Conservation (phyloP, 2,797 vertebrate species). For the Typhlichthys subterraneus region DNA sequence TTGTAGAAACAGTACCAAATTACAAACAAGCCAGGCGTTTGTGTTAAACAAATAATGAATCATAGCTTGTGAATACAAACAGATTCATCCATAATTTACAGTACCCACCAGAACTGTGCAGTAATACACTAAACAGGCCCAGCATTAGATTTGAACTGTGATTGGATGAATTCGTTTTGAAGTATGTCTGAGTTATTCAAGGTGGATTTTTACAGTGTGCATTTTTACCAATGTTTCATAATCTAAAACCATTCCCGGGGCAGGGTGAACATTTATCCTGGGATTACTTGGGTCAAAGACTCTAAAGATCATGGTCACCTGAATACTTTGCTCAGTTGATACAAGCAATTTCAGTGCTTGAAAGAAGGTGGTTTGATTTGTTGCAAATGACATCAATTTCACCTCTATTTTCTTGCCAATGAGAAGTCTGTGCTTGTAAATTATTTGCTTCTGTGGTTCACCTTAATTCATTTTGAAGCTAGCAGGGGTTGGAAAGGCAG, state of each 20-base stretch:
- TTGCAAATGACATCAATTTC: background rate
- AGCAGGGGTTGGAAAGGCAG: slow-evolving; percentile 27
- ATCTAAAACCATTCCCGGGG: slow-evolving; percentile 45
- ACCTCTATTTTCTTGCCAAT: slow-evolving; percentile 28
- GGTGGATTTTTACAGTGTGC: slow-evolving; percentile 48
- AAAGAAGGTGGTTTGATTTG: slow-evolving; percentile 10
- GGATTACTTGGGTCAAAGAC: slow-evolving; percentile 8
- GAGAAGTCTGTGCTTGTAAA: slow-evolving; percentile 22
- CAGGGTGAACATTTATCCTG: slow-evolving; percentile 21
- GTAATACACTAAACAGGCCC: slow-evolving; percentile 58
- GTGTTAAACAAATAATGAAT: slow-evolving; percentile 44
- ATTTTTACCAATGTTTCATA: slow-evolving; percentile 46
- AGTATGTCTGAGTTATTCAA: slow-evolving; percentile 49
- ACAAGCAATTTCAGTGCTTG: background rate
- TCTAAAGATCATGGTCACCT: slow-evolving; percentile 16
- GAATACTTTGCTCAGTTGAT: slow-evolving; percentile 10
- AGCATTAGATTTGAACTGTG: slow-evolving; percentile 47
- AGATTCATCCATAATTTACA: slow-evolving; percentile 40
- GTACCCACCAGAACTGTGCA: slow-evolving; percentile 42
- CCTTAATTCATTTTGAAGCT: slow-evolving; percentile 20
- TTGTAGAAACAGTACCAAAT: slow-evolving; percentile 7
- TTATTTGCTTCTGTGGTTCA: slow-evolving; percentile 9
- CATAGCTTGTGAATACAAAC: slow-evolving; percentile 53
- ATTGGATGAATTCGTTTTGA: slow-evolving; percentile 26
- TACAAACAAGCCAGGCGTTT: slow-evolving; percentile 30